phyloP scores from a whole-genome alignment of 92 coral and sea anemone genomes.

The Epizoanthus fatuus region DNA sequence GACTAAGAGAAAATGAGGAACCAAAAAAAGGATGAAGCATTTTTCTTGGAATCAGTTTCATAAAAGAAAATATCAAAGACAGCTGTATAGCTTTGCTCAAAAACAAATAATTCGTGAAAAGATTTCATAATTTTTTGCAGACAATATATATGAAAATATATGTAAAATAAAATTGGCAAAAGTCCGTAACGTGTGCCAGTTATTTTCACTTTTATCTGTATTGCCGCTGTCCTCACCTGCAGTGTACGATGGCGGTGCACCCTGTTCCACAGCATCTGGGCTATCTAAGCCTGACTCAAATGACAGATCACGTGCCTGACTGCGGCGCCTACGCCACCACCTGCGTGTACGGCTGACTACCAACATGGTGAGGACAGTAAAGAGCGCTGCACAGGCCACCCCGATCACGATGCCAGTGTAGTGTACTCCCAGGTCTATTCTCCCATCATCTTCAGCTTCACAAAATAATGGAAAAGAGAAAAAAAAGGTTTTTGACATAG shows the following conservation, averaged over 20 bases:
- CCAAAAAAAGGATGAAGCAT: too few relatives aligned
- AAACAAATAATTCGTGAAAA: too few relatives aligned
- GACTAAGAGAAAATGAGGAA: too few relatives aligned
- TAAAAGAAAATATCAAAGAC: too few relatives aligned
- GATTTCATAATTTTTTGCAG: too few relatives aligned
- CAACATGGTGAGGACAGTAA: slow-evolving; percentile 84
- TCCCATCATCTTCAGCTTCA: slow-evolving; percentile 18
- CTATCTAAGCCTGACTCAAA: slow-evolving; percentile 60
- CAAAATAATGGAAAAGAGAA: neutral
- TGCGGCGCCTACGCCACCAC: slow-evolving; percentile 66
- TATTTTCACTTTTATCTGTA: too few relatives aligned
- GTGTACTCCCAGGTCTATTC: slow-evolving; percentile 74
- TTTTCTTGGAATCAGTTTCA: too few relatives aligned
- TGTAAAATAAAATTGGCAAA: too few relatives aligned
- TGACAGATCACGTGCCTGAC: slow-evolving; percentile 48
- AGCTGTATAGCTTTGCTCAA: too few relatives aligned
- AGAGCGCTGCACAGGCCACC: slow-evolving; percentile 95
- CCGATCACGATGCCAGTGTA: slow-evolving; percentile 98
- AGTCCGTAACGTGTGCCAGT: too few relatives aligned
- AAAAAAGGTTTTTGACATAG: neutral
- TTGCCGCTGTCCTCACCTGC: slow-evolving; percentile 70
- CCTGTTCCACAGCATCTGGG: slow-evolving; percentile 73
- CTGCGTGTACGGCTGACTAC: slow-evolving; percentile 91
- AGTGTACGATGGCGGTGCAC: slow-evolving; percentile 93
- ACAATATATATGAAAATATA: too few relatives aligned